Evolutionary conservation across 2,888 invertebrate species (phyloP), one percentile per base, ranked within the genome.

Genomic region (Thera britannica): DNA sequence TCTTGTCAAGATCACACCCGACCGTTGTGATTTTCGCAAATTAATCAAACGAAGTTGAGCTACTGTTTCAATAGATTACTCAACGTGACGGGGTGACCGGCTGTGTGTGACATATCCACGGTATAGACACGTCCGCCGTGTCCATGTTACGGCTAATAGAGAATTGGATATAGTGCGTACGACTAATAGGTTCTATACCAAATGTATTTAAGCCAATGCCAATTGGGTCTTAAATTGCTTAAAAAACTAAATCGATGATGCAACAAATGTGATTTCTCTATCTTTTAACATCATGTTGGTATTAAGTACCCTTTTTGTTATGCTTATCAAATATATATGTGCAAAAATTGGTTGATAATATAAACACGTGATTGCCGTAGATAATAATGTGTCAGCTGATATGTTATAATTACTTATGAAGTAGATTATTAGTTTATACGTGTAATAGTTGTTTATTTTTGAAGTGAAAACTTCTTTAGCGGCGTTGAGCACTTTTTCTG

Each of bases 51-150:
- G n/a, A 51, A 64, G 57, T 61, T 61, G 35, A 8, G 54, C 23
- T 61, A 58, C 61, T 64, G 68, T 56, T 34, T 48, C 7, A 55
- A 55, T 8, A 55, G 23, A 52, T 52, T 48, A 55, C 36, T 36
- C 48, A 9, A 44, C 23, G 41, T 55, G 57, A 52, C 68, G 44
- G 59, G 46, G 55, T 51, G 65, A 57, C 57, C 62, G 58, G 49
- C 48, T 72, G 70, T 48, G 60, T 60, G 68, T 73, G 71, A 68
- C 73, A 73, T 65, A 66, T 65, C 59, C 68, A 72, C 68, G 67
- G 63, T 62, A 64, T 57, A 62, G 55, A 68, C 62, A 64, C 62
- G 57, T 62, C 59, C 52, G 55, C 38, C 65, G 38, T 71, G 64
- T 62, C 55, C 62, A 58, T 62, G 67, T 68, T 64, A 68, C 64